phyloP scores from a whole-genome alignment of 1,140 invertebrate genomes.

The Wiebesia pumilae region DNA sequence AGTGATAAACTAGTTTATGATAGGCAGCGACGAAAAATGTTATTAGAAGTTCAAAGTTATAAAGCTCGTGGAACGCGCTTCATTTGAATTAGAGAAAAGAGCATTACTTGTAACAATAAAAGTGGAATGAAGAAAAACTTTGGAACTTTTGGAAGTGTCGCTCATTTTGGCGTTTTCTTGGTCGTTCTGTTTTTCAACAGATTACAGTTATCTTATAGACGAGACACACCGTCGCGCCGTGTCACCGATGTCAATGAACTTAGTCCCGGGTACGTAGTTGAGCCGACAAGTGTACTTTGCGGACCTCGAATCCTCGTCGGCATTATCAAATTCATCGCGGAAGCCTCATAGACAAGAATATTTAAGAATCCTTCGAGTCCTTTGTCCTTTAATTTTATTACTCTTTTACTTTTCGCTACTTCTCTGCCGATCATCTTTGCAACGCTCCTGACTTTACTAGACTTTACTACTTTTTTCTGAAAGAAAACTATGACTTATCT shows the following conservation, averaged over 20 bases:
- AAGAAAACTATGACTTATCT: neutral
- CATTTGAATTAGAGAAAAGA: conserved; percentile 5
- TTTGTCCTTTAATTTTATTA: neutral
- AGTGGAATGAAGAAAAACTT: neutral
- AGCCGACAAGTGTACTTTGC: neutral
- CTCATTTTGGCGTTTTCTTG: conserved; percentile 52
- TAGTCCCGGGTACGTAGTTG: conserved; percentile 44
- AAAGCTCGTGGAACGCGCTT: neutral
- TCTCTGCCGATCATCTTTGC: neutral
- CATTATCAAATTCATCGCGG: neutral
- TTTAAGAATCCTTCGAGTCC: neutral
- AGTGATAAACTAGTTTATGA: too few species aligned
- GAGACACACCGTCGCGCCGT: conserved; percentile 43
- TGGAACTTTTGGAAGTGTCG: conserved; percentile 12
- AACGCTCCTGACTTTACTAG: neutral
- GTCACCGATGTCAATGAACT: conserved; percentile 68
- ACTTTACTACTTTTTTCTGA: neutral
- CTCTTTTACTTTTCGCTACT: neutral
- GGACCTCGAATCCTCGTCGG: neutral
- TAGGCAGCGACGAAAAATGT: neutral
- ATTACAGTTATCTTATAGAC: conserved; percentile 71
- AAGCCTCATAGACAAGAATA: neutral
- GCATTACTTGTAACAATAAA: neutral
- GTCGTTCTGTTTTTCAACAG: conserved; percentile 63
- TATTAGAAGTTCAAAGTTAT: neutral